phyloP scores from a whole-genome alignment of 2,797 vertebrate species.

The Anomalospiza imberbis region DNA sequence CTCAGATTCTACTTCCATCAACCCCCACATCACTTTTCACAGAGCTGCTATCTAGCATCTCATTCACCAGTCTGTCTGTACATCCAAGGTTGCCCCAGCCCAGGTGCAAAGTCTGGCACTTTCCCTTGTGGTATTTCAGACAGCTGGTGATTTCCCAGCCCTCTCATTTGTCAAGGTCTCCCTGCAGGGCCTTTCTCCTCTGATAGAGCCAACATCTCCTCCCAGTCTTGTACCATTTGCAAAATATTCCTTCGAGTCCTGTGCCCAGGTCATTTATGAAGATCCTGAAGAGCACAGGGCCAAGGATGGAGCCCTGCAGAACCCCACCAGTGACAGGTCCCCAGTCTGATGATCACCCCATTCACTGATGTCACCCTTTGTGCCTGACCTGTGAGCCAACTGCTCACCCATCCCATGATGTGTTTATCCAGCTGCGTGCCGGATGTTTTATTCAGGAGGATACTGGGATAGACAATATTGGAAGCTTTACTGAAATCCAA shows the following conservation, averaged over 20 bases:
- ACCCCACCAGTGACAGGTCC: not conserved
- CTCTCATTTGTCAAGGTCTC: not conserved
- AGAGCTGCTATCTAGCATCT: fast-evolving
- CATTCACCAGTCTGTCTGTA: fast-evolving
- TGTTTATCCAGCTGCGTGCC: not conserved
- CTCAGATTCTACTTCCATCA: fast-evolving
- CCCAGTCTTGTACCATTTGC: not conserved
- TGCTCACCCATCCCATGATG: too few species aligned
- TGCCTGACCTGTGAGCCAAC: fast-evolving
- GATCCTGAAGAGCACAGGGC: not conserved
- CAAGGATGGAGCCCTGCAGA: fast-evolving
- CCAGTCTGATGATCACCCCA: not conserved
- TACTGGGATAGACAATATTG: not conserved
- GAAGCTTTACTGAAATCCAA: not conserved
- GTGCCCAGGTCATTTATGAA: too few species aligned
- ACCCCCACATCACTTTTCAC: not conserved
- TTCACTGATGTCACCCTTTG: not conserved
- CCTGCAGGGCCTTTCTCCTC: not conserved
- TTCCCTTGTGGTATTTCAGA: not conserved
- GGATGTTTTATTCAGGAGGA: not conserved
- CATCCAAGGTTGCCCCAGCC: not conserved
- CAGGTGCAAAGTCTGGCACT: not conserved
- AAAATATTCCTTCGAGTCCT: too few species aligned
- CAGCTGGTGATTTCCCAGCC: not conserved
- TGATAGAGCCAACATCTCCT: too few species aligned